These are phyloP conservation scores for Rousettus leschenaultii DNA, from an alignment of 2,113 vertebrate genomes.

Conservation along the genomic window DNA sequence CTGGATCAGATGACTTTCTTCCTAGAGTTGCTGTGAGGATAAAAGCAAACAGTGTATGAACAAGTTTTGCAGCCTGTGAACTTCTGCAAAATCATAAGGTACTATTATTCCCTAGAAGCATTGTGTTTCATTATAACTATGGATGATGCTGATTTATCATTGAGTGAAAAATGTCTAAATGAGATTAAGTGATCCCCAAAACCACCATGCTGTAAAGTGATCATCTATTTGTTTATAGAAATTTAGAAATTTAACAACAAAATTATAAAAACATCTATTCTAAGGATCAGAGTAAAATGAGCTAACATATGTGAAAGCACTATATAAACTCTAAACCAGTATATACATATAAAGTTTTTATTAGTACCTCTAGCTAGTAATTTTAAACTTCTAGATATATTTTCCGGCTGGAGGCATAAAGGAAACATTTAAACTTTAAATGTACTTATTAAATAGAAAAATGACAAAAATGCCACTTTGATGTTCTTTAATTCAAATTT, in stretches of 20 bases:
- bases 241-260: constrained; percentile 37
- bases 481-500: constrained; percentile 38
- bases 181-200: constrained; percentile 10
- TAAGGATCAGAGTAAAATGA: constrained; percentile 18
- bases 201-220: neutral
- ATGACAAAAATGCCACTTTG: constrained; percentile 38
- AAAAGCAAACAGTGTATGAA: neutral
- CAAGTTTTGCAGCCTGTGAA: neutral
- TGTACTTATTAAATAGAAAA: constrained; percentile 43
- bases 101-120: neutral
- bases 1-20: neutral
- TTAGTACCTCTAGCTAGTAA: neutral
- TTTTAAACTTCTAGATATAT: constrained; percentile 43
- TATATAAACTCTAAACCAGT: constrained; percentile 21
- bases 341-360: constrained; percentile 28
- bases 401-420: neutral
- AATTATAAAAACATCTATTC: constrained; percentile 18
- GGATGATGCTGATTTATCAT: neutral
- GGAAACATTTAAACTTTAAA: constrained; percentile 34
- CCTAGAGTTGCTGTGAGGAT: neutral
- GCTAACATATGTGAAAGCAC: neutral
- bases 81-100: neutral
- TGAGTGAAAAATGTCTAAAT: neutral
- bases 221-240: constrained; percentile 28
- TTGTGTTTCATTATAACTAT: neutral